phyloP scores from a whole-genome alignment of 1,140 invertebrate species.

The Copidosoma floridanum region DNA sequence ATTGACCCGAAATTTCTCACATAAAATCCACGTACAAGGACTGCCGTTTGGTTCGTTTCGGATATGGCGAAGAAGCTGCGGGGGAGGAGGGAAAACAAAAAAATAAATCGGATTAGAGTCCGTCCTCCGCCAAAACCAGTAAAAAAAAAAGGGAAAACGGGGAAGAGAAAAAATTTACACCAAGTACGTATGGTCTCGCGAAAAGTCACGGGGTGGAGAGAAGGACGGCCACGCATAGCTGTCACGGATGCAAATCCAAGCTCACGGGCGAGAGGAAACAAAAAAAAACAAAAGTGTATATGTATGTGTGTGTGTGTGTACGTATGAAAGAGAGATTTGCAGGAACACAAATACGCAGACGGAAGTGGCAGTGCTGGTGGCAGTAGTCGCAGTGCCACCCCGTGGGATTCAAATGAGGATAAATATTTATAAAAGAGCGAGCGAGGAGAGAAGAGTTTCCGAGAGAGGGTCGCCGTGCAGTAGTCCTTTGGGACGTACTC shows the following conservation, averaged over 20 bases:
- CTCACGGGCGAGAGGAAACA: too few species aligned
- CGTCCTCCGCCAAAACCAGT: constrained; percentile 23
- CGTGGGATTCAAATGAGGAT: constrained; percentile 51
- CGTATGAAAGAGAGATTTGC: constrained; percentile 49
- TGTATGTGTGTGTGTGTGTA: too few species aligned
- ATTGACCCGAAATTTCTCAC: too few species aligned
- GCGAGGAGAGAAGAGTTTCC: constrained; percentile 7
- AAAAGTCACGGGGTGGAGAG: too few species aligned
- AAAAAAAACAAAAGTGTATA: too few species aligned
- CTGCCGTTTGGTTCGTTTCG: too few species aligned
- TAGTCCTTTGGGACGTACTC: constrained; percentile 19
- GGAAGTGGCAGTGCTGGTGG: background rate
- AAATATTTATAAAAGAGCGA: constrained; percentile 53
- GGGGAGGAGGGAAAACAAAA: constrained; percentile 18
- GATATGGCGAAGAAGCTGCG: constrained; percentile 23
- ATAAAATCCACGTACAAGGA: too few species aligned
- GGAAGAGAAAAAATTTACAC: constrained; percentile 29
- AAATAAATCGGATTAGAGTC: background rate
- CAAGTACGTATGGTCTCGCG: too few species aligned
- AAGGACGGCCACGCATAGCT: constrained; percentile 30
- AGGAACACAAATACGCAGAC: constrained; percentile 44
- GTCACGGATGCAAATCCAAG: constrained; percentile 50
- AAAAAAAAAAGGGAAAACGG: constrained; percentile 26
- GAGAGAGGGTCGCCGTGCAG: constrained; percentile 13
- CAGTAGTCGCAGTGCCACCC: constrained; percentile 16